Base-by-base conservation (phyloP, 2,888 invertebrate species). In the Chrysodeixis includens region DNA sequence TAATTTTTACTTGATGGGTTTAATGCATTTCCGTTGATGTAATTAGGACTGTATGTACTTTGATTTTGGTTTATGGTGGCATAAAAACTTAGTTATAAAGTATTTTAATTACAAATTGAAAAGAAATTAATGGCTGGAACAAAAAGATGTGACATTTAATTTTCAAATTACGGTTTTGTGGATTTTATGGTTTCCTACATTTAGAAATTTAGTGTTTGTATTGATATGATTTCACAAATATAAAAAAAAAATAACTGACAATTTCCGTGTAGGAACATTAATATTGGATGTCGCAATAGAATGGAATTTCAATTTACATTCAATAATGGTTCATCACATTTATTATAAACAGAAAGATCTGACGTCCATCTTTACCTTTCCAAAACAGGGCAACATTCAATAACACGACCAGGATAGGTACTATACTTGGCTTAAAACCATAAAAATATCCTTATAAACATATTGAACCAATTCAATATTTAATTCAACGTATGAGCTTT, bases 1-100 rank as follows among this genome's bases (percentile, higher is more conserved):
- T 67, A 76, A 70, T 80, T 79, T 79, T 73, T 65, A 32, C 26
- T 53, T 62, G 64, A 77, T 71, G 30, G 53, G 18, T 30, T 30
- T 12, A 56, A 64, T 73, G 30, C 44, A 40, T 63, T 63, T 69
- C 16, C n/a, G 18, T 54, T 53, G 63, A 54, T 56, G 55, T 58
- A 78, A 76, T 69, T 71, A 57, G 57, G 44, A 62, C 44, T 60
- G 22, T 49, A 20, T 30, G 14, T 51, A 26, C 54, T 70, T 77
- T 66, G 56, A 71, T 73, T 78, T 60, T 66, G 30, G 53, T 69
- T 67, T 68, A 70, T 61, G 66, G 60, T 69, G 62, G 68, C 56
- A 32, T 40, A 40, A 40, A 35, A 46, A 56, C 44, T 59, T 8
- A 54, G 7, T 30, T 58, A 66, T 53, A 40, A 40, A 40, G 54